Base-by-base conservation (phyloP, 2,113 vertebrate genomes). In the Calypte anna region DNA sequence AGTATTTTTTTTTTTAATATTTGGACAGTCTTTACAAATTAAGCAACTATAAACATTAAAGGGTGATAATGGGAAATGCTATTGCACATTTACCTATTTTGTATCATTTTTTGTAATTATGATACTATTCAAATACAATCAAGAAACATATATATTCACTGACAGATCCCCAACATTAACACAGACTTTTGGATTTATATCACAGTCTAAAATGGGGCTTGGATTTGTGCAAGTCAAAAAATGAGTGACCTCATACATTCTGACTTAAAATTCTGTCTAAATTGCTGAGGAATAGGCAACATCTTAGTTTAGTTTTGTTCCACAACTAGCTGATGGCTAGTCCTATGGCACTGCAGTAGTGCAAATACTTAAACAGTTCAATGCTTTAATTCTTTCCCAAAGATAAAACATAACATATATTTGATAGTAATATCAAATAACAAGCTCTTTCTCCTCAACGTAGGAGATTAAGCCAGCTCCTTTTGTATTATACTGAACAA, bases 401-500 rank as follows among this genome's bases (percentile, higher is more conserved):
- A 70, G 44, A 61, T n/a, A 62, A 89, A 95, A 82, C 11, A 30
- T 36, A 50, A 38, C 11, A 36, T 27, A 30, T 62, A 43, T 87
- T 82, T 74, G n/a, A 12, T 59, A 91, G 46, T 70, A 55, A 11
- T 76, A 48, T 24, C 51, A 82, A 66, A 55, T 50, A 73, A 40
- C 20, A 88, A 80, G 14, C 6, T 21, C 4, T 4, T 28, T 14
- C 6, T 62, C 7, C 19, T 12, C 38, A 24, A 0, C 23, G 27
- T 11, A 69, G 43, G 46, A 57, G 46, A 23, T 74, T 59, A 90
- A 79, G 21, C 14, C 38, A 31, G 15, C 23, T 50, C 16, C 38
- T 68, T 68, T 51, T 16, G 6, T 59, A 33, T 50, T 74, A 72
- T 5, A 36, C 18, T 22, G 59, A 82, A 82, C 10, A 36, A 67